These are phyloP conservation scores for Apeira syringaria DNA, from an alignment of 2,888 invertebrate genomes.

Conservation along the genomic window DNA sequence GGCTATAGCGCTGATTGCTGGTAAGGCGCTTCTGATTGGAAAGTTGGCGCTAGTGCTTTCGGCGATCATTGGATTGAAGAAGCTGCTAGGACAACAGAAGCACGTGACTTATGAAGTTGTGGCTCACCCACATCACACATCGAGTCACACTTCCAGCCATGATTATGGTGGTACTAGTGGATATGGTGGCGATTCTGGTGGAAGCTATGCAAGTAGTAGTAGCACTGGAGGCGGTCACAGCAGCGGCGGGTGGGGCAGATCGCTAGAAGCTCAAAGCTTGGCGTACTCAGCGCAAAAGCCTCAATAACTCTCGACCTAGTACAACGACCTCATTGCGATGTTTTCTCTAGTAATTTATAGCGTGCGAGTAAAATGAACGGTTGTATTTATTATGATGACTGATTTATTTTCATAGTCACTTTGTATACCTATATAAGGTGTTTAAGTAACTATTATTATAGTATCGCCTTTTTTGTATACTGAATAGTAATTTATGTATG, in stretches of 20 bases:
- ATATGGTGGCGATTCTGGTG: slow-evolving; percentile 85
- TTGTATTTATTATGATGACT: slow-evolving; percentile 58
- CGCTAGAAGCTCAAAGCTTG: slow-evolving; percentile 89
- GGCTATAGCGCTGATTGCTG: slow-evolving; percentile 92
- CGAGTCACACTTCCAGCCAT: slow-evolving; percentile 87
- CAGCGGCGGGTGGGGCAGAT: slow-evolving; percentile 89
- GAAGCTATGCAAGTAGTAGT: slow-evolving; percentile 72
- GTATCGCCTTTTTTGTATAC: slow-evolving; percentile 28
- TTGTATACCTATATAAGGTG: slow-evolving; percentile 42
- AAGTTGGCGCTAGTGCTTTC: slow-evolving; percentile 93
- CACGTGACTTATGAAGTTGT: slow-evolving; percentile 95
- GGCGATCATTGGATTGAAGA: slow-evolving; percentile 93
- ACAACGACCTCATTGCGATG: slow-evolving; percentile 60
- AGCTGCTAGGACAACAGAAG: slow-evolving; percentile 90
- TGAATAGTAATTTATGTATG: slow-evolving; percentile 40
- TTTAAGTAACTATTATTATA: slow-evolving; percentile 31
- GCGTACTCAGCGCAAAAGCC: slow-evolving; percentile 92
- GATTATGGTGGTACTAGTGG: slow-evolving; percentile 84
- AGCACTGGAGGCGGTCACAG: slow-evolving; percentile 74
- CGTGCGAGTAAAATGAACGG: slow-evolving; percentile 58
- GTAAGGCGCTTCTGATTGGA: slow-evolving; percentile 92
- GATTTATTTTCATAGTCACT: slow-evolving; percentile 42
- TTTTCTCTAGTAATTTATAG: slow-evolving; percentile 64
- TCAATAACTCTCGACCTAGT: slow-evolving; percentile 66
- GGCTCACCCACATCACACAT: slow-evolving; percentile 91